These are phyloP conservation scores for Numida meleagris DNA, from an alignment of 2,113 vertebrate species.

Conservation along the genomic window DNA sequence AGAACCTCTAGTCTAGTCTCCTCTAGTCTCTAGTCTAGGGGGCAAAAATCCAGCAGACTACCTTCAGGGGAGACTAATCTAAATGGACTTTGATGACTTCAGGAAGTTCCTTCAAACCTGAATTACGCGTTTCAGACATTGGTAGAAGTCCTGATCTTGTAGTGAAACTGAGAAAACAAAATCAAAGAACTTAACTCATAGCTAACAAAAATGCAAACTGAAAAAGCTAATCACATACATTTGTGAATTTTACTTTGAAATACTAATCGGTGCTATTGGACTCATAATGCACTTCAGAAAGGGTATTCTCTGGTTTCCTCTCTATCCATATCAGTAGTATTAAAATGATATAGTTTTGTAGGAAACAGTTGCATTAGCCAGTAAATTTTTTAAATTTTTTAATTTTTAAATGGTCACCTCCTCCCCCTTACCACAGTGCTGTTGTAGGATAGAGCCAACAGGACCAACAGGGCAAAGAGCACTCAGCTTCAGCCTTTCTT, in stretches of 20 bases:
- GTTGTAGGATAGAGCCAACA: neutral
- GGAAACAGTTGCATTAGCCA: neutral
- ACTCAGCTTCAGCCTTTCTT: neutral
- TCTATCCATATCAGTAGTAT: neutral
- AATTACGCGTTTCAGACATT: neutral
- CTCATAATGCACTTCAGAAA: neutral
- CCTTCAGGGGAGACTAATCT: neutral
- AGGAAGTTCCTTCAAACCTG: neutral
- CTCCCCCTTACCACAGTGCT: accelerated
- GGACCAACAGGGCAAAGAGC: neutral
- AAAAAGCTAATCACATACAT: neutral
- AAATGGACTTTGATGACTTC: neutral
- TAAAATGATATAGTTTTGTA: neutral
- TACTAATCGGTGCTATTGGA: accelerated
- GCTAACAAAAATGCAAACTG: neutral
- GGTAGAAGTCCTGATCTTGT: neutral
- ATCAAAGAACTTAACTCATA: neutral
- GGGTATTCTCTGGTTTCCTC: neutral
- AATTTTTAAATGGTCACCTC: neutral
- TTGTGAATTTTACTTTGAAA: neutral
- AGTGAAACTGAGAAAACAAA: neutral
- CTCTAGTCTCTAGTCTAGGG: too few species aligned
- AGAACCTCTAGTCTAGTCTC: neutral
- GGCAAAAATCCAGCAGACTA: neutral
- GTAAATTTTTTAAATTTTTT: neutral